Evolutionary conservation across 2,797 vertebrate species (phyloP).

Genomic region (Mormyrus hasselquistii): DNA sequence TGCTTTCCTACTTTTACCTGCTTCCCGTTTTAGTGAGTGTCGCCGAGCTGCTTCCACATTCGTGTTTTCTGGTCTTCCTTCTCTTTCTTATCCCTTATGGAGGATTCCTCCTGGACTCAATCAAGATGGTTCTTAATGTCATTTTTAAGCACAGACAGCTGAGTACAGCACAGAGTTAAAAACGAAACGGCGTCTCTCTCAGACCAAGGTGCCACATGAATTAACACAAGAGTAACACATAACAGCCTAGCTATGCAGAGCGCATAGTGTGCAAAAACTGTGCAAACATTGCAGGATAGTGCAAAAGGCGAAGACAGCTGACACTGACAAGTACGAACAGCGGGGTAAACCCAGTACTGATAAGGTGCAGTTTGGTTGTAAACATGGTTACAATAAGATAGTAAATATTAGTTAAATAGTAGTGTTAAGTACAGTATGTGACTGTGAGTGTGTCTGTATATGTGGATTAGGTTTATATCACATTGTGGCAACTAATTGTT

Average conservation of each 20-base stretch:
- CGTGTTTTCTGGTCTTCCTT: constrained; percentile 45
- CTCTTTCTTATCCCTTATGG: background rate
- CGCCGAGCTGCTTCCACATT: constrained; percentile 21
- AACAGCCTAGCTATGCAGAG: background rate
- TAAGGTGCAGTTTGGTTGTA: background rate
- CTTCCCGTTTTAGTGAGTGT: constrained; percentile 25
- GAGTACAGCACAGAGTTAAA: background rate
- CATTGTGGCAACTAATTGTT: background rate
- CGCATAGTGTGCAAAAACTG: background rate
- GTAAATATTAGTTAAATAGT: background rate
- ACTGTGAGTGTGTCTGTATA: background rate
- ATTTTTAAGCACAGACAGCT: background rate
- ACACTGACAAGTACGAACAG: background rate
- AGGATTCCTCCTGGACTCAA: constrained; percentile 52
- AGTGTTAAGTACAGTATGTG: background rate
- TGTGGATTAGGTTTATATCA: background rate
- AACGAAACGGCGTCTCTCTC: background rate
- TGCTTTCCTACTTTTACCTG: constrained; percentile 19
- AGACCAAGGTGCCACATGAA: background rate
- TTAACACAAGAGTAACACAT: background rate
- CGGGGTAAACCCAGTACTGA: background rate
- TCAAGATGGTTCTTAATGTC: background rate
- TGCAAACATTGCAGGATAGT: background rate
- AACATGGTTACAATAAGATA: background rate
- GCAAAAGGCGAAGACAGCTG: background rate